These are phyloP conservation scores for Heterodera carotae DNA, from an alignment of 1,140 invertebrate species.

Conservation along the genomic window DNA sequence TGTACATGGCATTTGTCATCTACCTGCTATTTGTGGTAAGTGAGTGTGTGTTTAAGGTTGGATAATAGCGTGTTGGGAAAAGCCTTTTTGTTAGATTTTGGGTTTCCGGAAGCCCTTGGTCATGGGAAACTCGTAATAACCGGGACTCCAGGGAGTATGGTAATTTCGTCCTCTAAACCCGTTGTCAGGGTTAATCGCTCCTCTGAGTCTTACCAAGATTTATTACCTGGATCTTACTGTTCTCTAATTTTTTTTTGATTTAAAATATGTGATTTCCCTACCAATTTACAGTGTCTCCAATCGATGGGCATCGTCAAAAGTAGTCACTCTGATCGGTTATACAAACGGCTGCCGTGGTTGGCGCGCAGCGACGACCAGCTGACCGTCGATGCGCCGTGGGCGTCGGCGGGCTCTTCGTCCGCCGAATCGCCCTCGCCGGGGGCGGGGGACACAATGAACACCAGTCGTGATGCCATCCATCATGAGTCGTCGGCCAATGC, in stretches of 20 bases:
- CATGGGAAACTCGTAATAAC: no score
- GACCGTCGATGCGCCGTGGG: slow-evolving; percentile 27
- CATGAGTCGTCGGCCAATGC: no score
- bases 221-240: no score
- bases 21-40: slow-evolving; percentile 44
- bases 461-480: slow-evolving; percentile 8
- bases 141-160: no score
- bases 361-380: slow-evolving; percentile 21
- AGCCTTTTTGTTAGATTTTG: not conserved
- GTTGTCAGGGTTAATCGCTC: no score
- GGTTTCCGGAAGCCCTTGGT: no score
- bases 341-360: slow-evolving; percentile 26
- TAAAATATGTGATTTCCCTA: not conserved
- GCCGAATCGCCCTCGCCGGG: not conserved
- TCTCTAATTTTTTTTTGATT: not conserved
- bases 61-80: no score
- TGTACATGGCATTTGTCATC: slow-evolving; percentile 51
- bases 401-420: not conserved
- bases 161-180: no score
- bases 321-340: slow-evolving; percentile 22
- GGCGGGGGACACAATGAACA: not conserved
- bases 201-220: no score
- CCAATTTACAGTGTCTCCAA: slow-evolving; percentile 33
- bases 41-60: not conserved
- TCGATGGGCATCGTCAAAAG: slow-evolving; percentile 29